Evolutionary conservation across 1,140 invertebrate species (phyloP), one percentile per base, ranked within the genome.

Genomic region (Amphibalanus amphitrite): DNA sequence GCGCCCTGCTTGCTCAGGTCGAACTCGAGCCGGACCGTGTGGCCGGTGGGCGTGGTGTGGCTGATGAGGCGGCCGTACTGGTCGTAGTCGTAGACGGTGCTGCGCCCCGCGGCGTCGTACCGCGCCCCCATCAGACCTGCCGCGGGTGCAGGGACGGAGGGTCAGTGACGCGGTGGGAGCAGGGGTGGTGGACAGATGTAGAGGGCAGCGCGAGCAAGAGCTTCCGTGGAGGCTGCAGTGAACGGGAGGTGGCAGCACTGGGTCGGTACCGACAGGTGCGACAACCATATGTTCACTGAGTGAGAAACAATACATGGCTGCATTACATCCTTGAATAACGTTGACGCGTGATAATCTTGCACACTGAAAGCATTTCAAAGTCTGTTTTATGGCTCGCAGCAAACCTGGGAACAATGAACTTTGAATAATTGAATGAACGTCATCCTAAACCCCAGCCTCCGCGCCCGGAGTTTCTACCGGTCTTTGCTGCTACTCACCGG

Each of bases 81-180:
- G 78, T 98, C 93, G 77, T 97, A 98, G 77, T 92, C 90, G 79
- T 97, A 98, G 0, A 95, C 90, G 77, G 92, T 95, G 70, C 91
- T 92, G 71, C 92, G 84, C 3, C 94, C 95, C 6, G 91, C 91
- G 38, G 91, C 92, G 77, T 95, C 92, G 64, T 92, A 83, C 79
- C 93, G 91, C 0, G 90, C 90, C 75, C 91, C 90, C 20, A 98
- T 79, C 29, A 98, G 81, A 0, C 93, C 95, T 67, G 28, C 6
- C 47, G 47, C 13, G 13, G 17, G 47, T 20, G 47, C 47, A 3
- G 47, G 47, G 13, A 38, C 6, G 38, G 38, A 17, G 6, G 6
- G 17, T 6, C 38, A 38, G 6, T 17, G 38, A 17, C 38, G 38
- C 38, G 6, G 38, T 17, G 38, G 38, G 6, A 38, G 6, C 38